Conservation (phyloP, 2,797 vertebrate genomes). For the Trematomus bernacchii region DNA sequence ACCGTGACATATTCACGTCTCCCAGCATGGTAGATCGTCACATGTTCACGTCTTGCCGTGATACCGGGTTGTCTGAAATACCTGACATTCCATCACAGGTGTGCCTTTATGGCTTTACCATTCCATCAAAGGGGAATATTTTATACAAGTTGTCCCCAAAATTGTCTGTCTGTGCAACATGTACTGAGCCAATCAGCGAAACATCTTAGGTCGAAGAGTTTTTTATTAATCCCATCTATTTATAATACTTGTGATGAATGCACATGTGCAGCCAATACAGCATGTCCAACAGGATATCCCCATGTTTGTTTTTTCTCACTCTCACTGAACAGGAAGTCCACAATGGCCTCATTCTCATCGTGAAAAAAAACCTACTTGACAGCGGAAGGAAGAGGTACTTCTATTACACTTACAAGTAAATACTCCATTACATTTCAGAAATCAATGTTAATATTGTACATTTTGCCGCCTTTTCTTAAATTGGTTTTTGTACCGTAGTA, state of each 20-base stretch:
- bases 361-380: background rate
- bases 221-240: constrained; percentile 4
- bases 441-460: background rate
- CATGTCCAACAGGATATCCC: constrained; percentile 54
- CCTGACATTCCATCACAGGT: no score
- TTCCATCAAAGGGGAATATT: background rate
- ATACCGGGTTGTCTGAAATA: no score
- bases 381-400: background rate
- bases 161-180: no score
- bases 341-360: constrained; percentile 2
- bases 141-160: background rate
- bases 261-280: constrained; percentile 29
- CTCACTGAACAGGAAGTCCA: constrained; percentile 55
- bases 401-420: background rate
- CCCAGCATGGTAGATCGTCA: no score
- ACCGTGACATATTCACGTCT: no score
- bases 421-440: background rate
- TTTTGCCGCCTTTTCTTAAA: background rate
- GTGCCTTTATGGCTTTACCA: background rate
- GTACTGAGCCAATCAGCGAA: no score
- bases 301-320: constrained; percentile 50
- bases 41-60: no score
- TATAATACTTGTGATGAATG: constrained; percentile 38
- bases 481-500: background rate
- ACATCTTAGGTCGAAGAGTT: background rate